Percentiles rank a stretch among this genome's conserved stretches.
Evolutionary conservation across 2,113 vertebrate genomes (phyloP).

Genomic region (Aptenodytes forsteri): DNA sequence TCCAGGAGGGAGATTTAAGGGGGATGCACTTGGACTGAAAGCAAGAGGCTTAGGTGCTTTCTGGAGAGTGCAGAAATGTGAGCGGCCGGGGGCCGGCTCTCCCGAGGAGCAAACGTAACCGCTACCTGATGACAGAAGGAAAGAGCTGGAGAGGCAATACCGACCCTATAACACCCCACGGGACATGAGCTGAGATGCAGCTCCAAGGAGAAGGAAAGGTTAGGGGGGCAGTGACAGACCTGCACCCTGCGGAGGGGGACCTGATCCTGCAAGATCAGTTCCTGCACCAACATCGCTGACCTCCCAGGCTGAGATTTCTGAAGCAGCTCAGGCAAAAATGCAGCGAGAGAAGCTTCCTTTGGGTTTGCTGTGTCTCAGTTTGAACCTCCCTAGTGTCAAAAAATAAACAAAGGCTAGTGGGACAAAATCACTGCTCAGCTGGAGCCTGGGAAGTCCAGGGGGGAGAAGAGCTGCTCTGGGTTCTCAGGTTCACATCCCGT

Average conservation of each 20-base stretch:
- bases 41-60: not conserved
- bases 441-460: not conserved
- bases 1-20: not conserved
- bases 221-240: not conserved
- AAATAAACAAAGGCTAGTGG: not conserved
- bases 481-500: not conserved
- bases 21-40: not conserved
- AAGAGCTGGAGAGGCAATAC: not conserved
- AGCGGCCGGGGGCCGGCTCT: accelerated
- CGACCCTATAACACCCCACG: accelerated
- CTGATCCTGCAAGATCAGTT: not conserved
- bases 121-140: not conserved
- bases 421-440: not conserved
- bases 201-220: not conserved
- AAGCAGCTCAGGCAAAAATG: not conserved
- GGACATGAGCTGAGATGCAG: not conserved
- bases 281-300: not conserved
- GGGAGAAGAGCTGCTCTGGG: not conserved
- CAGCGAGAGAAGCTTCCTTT: not conserved
- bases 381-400: not conserved
- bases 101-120: not conserved
- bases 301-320: not conserved
- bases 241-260: not conserved
- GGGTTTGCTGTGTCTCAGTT: not conserved
- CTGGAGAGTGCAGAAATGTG: not conserved